phyloP scores from a whole-genome alignment of 2,888 invertebrate species.

The Conops quadrifasciatus region DNA sequence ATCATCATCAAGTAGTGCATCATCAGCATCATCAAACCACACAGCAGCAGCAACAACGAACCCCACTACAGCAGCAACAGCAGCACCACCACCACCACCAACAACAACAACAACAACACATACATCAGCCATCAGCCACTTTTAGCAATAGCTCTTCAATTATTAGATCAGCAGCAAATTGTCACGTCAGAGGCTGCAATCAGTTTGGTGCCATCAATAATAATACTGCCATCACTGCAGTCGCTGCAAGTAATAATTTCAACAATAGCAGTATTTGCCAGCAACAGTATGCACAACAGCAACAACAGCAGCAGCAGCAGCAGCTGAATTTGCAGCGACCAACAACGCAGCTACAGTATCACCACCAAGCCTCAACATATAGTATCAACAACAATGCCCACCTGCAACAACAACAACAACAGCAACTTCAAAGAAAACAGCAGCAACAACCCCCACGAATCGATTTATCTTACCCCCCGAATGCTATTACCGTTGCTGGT shows the following conservation, averaged over 20 bases:
- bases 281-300: conserved; percentile 18
- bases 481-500: conserved; percentile 27
- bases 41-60: conserved; percentile 43
- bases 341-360: neutral
- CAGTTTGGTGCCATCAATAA: conserved; percentile 39
- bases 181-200: conserved; percentile 40
- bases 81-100: conserved; percentile 45
- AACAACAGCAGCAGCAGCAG: conserved; percentile 38
- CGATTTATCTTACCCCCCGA: conserved; percentile 22
- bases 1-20: conserved; percentile 57
- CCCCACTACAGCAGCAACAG: conserved; percentile 49
- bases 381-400: conserved; percentile 41
- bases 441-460: conserved; percentile 33
- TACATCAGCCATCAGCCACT: conserved; percentile 38
- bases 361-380: conserved; percentile 26
- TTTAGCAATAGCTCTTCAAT: conserved; percentile 38
- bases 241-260: conserved; percentile 36
- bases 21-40: conserved; percentile 39
- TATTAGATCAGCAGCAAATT: conserved; percentile 49
- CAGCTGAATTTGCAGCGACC: conserved; percentile 33
- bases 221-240: conserved; percentile 14
- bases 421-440: conserved; percentile 45
- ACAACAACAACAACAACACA: conserved; percentile 47
- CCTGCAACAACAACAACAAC: conserved; percentile 41
- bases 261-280: conserved; percentile 38